Evolutionary conservation across 2,888 invertebrate genomes (phyloP), one percentile per base, ranked within the genome.

Genomic region (Parnassius apollo): DNA sequence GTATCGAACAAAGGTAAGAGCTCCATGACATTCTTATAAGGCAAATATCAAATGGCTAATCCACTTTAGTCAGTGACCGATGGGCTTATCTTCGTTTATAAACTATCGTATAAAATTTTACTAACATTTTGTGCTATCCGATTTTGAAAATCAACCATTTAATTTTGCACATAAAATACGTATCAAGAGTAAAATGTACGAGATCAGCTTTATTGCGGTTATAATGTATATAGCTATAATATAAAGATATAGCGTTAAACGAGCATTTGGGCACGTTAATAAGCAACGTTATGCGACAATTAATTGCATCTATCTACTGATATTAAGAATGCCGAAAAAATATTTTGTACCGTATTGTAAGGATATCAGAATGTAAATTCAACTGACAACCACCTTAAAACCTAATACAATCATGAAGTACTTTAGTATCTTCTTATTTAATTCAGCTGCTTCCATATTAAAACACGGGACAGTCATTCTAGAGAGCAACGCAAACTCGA

Each of bases 401-500:
- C 73, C 71, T 75, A 81, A 80, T 77, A 79, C 76, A 70, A 72
- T 70, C 71, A 68, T 69, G 71, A 68, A 69, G 69, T 72, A 70
- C 72, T 69, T 72, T 70, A 71, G 69, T 71, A 70, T 67, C 79
- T 83, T 77, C 82, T 85, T 83, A 81, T 78, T 86, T 88, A 86
- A 88, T 86, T 88, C 86, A 85, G 76, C 67, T 79, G 84, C 82
- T 82, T 80, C 80, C 77, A 85, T 88, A 86, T 85, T 88, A 87
- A 86, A 87, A 87, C 81, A 83, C 81, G 81, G 80, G 86, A 85
- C 84, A 82, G 84, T 78, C 82, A 80, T 82, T 81, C 82, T 85
- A 74, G 80, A 88, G 87, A 83, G 88, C 82, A 83, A 78, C 75
- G 86, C 86, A 91, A 89, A 89, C 88, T 83, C 81, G 78, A 84